Evolutionary conservation across 2,888 invertebrate genomes (phyloP), one percentile per base, ranked within the genome.

Genomic region (Campoplex capitator): DNA sequence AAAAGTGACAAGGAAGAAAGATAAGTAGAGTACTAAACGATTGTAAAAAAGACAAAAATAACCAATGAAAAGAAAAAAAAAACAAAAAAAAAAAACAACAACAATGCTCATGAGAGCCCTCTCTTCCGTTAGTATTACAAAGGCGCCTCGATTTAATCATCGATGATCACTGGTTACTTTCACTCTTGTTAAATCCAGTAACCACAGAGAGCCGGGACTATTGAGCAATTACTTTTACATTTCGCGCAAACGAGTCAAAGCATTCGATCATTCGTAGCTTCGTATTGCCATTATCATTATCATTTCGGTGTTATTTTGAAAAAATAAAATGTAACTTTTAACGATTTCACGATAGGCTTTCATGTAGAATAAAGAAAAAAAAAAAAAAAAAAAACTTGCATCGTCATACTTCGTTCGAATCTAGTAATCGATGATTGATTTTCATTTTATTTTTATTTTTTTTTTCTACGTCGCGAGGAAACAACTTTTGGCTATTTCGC

Each of bases 91-190:
- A 45, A 76, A 68, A 23, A 58, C 73, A 58, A 6, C 58, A 68
- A 45, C 16, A 74, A 65, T 70, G 51, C 56, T 76, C 54, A 83
- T 38, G 73, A 48, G 73, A 77, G 81, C 58, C 75, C 79, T 78
- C 84, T 83, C 87, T 87, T 84, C 84, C 87, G 87, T 87, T 84
- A 82, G 82, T 84, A 65, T 78, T 79, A 82, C 48, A 84, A 70
- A 75, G 42, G 70, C 78, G 58, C 74, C 82, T 79, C 84, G 82
- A 84, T 84, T 82, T 78, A 81, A 84, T 84, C 68, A 84, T 87
- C 70, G 81, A 84, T 71, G 68, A 83, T 79, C 68, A 84, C 67
- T 67, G 83, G 42, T 58, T 83, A 85, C 83, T 88, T 85, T 88
- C 85, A 83, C 83, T 83, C 80, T 84, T 51, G 83, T 84, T 68